Conservation (phyloP, 23 tunicate genomes). For the Halocynthia roretzi region DNA sequence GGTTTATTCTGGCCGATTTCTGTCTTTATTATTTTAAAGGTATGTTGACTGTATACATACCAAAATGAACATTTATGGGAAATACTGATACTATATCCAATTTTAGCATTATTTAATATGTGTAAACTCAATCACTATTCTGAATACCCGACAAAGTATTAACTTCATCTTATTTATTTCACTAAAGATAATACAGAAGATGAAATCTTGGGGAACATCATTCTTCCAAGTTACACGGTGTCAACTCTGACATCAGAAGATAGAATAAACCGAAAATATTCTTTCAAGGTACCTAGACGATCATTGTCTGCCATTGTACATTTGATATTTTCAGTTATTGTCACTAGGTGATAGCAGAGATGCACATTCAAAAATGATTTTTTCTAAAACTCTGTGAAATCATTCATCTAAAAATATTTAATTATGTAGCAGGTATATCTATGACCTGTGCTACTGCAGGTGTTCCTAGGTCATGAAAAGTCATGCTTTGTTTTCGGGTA, state of each 20-base stretch:
- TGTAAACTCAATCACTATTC: not conserved
- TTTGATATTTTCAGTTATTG: not conserved
- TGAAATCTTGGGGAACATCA: constrained; percentile 66
- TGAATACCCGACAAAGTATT: not conserved
- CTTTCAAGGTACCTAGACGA: constrained; percentile 53
- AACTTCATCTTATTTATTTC: not conserved
- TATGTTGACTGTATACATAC: not conserved
- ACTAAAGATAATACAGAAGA: constrained; percentile 51
- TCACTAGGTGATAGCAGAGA: too few relatives aligned
- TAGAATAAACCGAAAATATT: constrained; percentile 61
- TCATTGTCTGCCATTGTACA: not conserved
- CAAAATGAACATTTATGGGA: too few relatives aligned
- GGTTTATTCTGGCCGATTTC: constrained; percentile 88
- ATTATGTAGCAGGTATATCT: not conserved
- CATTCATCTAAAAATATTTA: not conserved
- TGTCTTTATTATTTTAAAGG: constrained; percentile 85
- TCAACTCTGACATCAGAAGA: constrained; percentile 59
- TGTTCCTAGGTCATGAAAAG: too few relatives aligned
- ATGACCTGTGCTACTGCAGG: not conserved
- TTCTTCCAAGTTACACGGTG: constrained; percentile 82
- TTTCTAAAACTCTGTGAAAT: not conserved
- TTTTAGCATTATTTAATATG: not conserved
- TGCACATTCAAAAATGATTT: too few relatives aligned
- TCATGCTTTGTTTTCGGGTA: too few relatives aligned
- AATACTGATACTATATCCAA: not conserved